Conservation (phyloP, 1,140 invertebrate species). For the Apis cerana region DNA sequence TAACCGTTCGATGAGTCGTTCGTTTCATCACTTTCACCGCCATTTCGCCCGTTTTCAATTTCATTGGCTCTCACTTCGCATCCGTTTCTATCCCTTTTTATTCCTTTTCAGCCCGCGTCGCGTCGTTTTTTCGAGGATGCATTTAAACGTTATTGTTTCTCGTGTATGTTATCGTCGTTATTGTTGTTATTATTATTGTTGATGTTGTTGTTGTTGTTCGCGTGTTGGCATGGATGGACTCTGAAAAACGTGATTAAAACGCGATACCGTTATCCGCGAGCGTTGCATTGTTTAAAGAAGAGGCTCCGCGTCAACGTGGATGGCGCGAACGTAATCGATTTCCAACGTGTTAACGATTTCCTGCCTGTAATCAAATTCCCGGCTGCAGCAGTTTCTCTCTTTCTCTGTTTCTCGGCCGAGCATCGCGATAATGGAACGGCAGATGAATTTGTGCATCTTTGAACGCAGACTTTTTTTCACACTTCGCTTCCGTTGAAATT, state of each 20-base stretch:
- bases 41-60: no score
- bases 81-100: not conserved
- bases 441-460: constrained; percentile 2
- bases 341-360: constrained; percentile 31
- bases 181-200: no score
- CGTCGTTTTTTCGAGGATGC: not conserved
- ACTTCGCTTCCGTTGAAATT: not conserved
- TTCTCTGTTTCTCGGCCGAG: not conserved
- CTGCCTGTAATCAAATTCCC: constrained; percentile 26
- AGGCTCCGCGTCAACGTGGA: not conserved
- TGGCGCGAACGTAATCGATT: constrained; percentile 29
- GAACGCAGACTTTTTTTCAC: constrained; percentile 14
- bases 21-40: no score
- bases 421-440: constrained; percentile 3
- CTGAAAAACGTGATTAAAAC: constrained; percentile 7
- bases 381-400: constrained; percentile 11
- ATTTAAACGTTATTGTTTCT: not conserved
- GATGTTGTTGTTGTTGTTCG: no score
- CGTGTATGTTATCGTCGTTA: no score
- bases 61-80: not conserved
- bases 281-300: constrained; percentile 32
- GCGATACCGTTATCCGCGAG: not conserved
- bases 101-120: not conserved
- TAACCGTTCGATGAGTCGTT: not conserved
- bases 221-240: not conserved